Conservation (phyloP, 2,113 vertebrate species). For the Budorcas taxicolor region DNA sequence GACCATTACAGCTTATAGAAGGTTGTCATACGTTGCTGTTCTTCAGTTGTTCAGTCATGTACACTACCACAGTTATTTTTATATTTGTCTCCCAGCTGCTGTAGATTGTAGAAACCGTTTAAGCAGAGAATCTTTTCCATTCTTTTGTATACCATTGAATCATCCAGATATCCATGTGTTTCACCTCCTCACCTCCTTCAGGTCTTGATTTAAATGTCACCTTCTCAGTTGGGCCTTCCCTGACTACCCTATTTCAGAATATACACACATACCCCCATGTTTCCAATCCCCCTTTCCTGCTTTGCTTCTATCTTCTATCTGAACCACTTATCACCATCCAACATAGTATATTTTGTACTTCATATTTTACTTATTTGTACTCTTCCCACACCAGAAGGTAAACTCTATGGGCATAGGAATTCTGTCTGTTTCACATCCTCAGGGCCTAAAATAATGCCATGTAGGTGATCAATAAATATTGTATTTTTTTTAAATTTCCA, state of each 20-base stretch:
- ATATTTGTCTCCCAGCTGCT: not conserved
- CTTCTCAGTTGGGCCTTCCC: not conserved
- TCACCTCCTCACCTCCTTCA: not conserved
- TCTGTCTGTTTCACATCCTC: not conserved
- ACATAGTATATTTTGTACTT: not conserved
- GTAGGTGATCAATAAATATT: not conserved
- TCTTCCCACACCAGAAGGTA: not conserved
- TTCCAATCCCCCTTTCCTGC: not conserved
- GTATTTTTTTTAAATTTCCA: not conserved
- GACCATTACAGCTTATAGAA: not conserved
- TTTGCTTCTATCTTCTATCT: not conserved
- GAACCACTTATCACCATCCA: not conserved
- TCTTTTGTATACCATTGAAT: not conserved
- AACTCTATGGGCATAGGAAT: not conserved
- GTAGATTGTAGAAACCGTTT: not conserved
- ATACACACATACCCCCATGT: not conserved
- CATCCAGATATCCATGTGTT: not conserved
- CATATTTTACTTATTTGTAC: not conserved
- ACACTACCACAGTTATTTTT: constrained; percentile 1
- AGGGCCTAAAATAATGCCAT: not conserved
- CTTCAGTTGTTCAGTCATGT: not conserved
- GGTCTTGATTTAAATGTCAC: not conserved
- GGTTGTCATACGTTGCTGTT: not conserved
- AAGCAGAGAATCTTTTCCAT: not conserved
- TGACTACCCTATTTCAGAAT: not conserved